A percentile compares a stretch with the other conserved stretches of the same genome.
Conservation (phyloP, 1,140 invertebrate genomes). For the Leptestheria dahalacensis region DNA sequence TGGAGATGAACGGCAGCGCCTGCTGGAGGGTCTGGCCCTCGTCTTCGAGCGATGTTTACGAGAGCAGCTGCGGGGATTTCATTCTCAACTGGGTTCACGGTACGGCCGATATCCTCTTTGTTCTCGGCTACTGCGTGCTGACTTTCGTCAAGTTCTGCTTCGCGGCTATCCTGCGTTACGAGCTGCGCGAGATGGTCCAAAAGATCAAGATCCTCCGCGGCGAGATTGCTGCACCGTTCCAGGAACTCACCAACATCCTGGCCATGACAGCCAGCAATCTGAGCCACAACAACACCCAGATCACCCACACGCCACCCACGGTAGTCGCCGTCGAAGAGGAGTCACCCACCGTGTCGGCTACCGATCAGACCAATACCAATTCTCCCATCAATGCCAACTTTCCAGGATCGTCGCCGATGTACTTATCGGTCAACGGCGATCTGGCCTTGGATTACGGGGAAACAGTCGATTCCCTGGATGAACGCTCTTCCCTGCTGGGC, state of each 20-base stretch:
- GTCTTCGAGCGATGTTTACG: slow-evolving; percentile 16
- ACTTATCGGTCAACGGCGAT: neutral
- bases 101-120: slow-evolving; percentile 63
- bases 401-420: neutral
- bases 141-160: slow-evolving; percentile 80
- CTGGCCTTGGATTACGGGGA: neutral
- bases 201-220: slow-evolving; percentile 52
- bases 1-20: neutral
- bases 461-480: neutral
- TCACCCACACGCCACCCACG: neutral
- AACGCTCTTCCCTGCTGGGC: neutral
- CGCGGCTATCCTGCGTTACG: slow-evolving; percentile 64
- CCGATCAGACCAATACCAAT: neutral
- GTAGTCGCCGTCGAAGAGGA: neutral
- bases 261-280: neutral
- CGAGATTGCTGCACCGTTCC: slow-evolving; percentile 20
- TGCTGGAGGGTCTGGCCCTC: slow-evolving; percentile 6
- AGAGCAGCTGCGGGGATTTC: slow-evolving; percentile 46
- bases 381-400: neutral
- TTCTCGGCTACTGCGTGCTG: slow-evolving; percentile 75
- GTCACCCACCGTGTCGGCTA: neutral
- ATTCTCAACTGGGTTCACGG: slow-evolving; percentile 54
- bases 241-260: neutral
- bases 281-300: neutral
- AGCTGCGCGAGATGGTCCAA: slow-evolving; percentile 78